Base-by-base conservation (phyloP, 2,113 vertebrate species). In the Alligator mississippiensis region DNA sequence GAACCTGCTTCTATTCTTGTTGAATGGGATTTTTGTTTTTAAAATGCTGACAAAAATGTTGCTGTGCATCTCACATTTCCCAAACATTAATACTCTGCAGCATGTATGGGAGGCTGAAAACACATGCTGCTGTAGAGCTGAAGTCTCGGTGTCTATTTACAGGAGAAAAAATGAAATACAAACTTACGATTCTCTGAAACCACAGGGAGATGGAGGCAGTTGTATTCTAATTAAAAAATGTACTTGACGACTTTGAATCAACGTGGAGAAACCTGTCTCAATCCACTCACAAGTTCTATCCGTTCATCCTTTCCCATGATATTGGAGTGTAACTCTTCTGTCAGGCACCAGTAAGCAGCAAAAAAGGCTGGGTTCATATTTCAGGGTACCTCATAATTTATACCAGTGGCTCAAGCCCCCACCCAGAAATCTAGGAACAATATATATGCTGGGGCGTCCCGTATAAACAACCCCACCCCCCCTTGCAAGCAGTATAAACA, bases 1-100 rank as follows among this genome's bases (percentile, higher is more conserved):
- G 80, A 95, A 92, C 96, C 96, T 95, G 93, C 95, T 94, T 82
- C 82, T 84, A 70, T 94, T 97, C 84, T 92, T 85, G n/a, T 54
- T 92, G 93, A 97, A 81, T 88, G 94, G 81, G 66, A 79, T 94
- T 96, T 96, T n/a, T 92, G 87, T 96, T 97, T 96, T 97, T 94
- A 75, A 95, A 90, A 60, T 86, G 78, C 95, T 95, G 90, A 93
- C 85, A 89, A 54, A 84, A 88, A 24, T 34, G n/a, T 89, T 93
- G 89, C 87, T 94, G 82, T 77, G 38, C 66, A 55, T 76, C 82
- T 79, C 74, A 66, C 47, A n/a, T 83, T 91, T 94, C 95, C 92
- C 77, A 75, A 76, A 61, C 90, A 47, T 74, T 38, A 82, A 1
- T 87, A 83, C 30, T 80, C 79, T 54, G 34, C 34, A 28, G 27